Evolutionary conservation across 2,797 vertebrate genomes (phyloP).

Genomic region (Pachyuromys duprasi): DNA sequence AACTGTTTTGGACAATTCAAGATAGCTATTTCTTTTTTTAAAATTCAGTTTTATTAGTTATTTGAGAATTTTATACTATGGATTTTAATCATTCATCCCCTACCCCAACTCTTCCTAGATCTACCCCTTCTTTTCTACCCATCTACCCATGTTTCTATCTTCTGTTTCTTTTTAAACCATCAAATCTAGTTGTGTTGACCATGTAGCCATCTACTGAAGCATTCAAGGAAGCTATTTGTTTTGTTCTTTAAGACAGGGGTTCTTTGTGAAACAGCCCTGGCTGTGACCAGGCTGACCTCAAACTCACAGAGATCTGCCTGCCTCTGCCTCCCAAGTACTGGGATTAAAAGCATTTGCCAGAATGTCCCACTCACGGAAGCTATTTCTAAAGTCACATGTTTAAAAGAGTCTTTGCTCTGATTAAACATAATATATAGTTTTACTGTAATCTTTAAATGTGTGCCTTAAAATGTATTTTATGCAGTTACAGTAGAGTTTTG

Average conservation of each 20-base stretch:
- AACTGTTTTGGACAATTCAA: slow-evolving; percentile 1
- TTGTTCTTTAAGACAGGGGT: background rate
- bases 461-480: slow-evolving; percentile 53
- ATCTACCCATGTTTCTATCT: no score
- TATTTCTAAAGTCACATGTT: background rate
- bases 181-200: background rate
- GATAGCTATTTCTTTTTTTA: background rate
- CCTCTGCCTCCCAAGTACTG: background rate
- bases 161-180: background rate
- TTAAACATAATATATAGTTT: background rate
- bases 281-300: background rate
- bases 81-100: background rate
- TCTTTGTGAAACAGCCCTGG: background rate
- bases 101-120: background rate
- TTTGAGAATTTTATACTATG: background rate
- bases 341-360: background rate
- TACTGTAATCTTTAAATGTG: background rate
- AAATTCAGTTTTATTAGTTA: background rate
- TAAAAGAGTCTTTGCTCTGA: background rate
- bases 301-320: background rate
- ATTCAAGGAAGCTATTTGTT: background rate
- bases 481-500: background rate
- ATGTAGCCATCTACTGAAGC: background rate
- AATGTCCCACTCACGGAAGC: background rate
- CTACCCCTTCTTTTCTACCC: background rate